A percentile compares a stretch with the other conserved stretches of the same genome.
Evolutionary conservation across 2,113 vertebrate genomes (phyloP).

Genomic region (Ptilonorhynchus violaceus): DNA sequence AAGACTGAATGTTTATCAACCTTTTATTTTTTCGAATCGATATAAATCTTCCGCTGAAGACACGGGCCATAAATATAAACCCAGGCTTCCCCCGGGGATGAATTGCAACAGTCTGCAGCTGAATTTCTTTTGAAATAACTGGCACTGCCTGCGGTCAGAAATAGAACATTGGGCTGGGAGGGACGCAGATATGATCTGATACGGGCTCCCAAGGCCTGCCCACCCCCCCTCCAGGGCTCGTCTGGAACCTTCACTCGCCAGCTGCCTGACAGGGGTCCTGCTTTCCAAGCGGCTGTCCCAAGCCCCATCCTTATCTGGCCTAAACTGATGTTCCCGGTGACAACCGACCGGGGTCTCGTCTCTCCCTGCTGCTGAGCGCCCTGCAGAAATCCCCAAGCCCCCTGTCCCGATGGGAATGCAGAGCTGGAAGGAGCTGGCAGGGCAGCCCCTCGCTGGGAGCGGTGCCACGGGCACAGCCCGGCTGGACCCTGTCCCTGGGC

Average conservation of each 20-base stretch:
- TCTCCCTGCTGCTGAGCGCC: background rate
- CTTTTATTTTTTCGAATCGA: background rate
- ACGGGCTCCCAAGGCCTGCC: background rate
- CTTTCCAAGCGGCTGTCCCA: background rate
- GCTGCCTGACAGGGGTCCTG: background rate
- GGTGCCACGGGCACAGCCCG: too few relatives aligned
- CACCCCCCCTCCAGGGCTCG: background rate
- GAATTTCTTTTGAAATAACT: conserved; percentile 29
- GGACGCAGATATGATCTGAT: background rate
- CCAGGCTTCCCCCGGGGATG: background rate
- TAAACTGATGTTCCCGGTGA: background rate
- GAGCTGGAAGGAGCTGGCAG: background rate
- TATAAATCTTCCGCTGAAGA: conserved; percentile 29
- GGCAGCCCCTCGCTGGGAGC: accelerated
- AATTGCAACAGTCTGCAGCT: background rate
- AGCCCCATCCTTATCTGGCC: background rate
- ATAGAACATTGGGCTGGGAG: background rate
- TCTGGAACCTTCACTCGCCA: background rate
- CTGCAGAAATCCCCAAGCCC: background rate
- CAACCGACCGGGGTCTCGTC: background rate
- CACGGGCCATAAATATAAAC: conserved; percentile 21
- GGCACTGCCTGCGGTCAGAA: conserved; percentile 21
- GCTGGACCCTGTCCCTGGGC: background rate
- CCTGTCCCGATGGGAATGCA: background rate
- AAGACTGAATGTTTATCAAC: conserved; percentile 24